Base-by-base conservation (phyloP, 2,888 invertebrate species). In the Paralinhomoeus sp. region DNA sequence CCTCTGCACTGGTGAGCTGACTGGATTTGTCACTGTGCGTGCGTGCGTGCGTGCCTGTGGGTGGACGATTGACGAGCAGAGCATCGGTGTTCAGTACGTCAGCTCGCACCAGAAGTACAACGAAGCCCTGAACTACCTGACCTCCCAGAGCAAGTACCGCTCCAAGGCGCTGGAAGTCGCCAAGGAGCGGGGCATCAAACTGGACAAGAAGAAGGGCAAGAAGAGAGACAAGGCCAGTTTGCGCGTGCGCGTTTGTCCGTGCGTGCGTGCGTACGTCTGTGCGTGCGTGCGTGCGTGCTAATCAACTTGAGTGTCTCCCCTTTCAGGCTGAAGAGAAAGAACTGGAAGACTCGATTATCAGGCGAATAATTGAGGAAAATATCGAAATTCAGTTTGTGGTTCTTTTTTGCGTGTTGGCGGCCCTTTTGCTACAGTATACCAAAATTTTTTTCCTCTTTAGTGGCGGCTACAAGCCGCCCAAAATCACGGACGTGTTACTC, bases 131-230 rank as follows among this genome's bases (percentile, higher is more conserved):
- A 77, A 76, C 57, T 81, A 83, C 62, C 77, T 85, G 54, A 74
- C 79, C 62, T 76, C 77, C 23, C 76, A 81, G 49, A 82, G 81
- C 47, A 85, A 84, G 63, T 85, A 85, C 64, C 72, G 83, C 40
- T 51, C 61, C 22, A 50, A 53, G 51, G 83, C 83, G 3, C 53
- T 63, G 42, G 67, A 72, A 66, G 50, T 75, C 63, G 64, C 73
- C 50, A 63, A 71, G 63, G 64, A 68, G 49, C 71, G 74, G 52
- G 71, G 75, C 46, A 60, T 75, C 43, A 52, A 70, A 20, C 58
- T 62, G 31, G 54, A 51, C 43, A 51, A 46, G n/a, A 52, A 57
- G 62, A 59, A 54, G 51, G 62, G 55, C 50, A 56, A 51, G n/a
- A 54, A 68, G 47, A 3, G 13, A n/a, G 24, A 39, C 17, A 39